Conservation (phyloP, 2,797 vertebrate genomes). For the Amblyraja radiata region DNA sequence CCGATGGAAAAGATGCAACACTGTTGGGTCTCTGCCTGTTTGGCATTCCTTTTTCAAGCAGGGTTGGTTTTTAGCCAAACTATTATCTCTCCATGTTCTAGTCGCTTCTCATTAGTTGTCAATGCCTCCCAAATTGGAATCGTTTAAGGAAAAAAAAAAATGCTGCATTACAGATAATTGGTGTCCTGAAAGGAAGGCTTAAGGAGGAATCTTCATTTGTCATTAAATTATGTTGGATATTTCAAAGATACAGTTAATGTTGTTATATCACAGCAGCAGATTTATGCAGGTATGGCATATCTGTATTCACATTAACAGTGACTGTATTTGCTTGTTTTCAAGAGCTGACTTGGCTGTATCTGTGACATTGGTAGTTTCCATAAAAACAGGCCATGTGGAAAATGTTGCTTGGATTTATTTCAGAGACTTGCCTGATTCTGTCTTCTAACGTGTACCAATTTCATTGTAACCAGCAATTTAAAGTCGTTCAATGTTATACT, state of each 20-base stretch:
- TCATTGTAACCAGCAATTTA: background rate
- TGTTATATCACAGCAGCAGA: background rate
- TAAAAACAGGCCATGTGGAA: background rate
- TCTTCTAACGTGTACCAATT: background rate
- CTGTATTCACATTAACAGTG: background rate
- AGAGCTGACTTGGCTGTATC: background rate
- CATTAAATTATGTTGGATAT: background rate
- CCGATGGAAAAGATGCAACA: background rate
- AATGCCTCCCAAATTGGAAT: background rate
- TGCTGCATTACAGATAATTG: background rate
- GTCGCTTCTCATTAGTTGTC: background rate
- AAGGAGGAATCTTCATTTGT: background rate
- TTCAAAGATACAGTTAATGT: background rate
- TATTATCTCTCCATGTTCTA: background rate
- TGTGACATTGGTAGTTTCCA: background rate
- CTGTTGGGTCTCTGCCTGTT: background rate
- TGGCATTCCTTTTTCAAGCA: background rate
- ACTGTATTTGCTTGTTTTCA: background rate
- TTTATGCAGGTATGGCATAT: background rate
- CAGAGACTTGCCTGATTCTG: background rate
- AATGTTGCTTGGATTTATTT: background rate
- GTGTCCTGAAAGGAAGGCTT: background rate
- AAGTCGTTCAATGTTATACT: background rate
- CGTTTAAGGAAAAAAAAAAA: background rate
- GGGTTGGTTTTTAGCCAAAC: background rate